Evolutionary conservation across 2,113 vertebrate genomes (phyloP), one percentile per base, ranked within the genome.

Genomic region (Rattus rattus): DNA sequence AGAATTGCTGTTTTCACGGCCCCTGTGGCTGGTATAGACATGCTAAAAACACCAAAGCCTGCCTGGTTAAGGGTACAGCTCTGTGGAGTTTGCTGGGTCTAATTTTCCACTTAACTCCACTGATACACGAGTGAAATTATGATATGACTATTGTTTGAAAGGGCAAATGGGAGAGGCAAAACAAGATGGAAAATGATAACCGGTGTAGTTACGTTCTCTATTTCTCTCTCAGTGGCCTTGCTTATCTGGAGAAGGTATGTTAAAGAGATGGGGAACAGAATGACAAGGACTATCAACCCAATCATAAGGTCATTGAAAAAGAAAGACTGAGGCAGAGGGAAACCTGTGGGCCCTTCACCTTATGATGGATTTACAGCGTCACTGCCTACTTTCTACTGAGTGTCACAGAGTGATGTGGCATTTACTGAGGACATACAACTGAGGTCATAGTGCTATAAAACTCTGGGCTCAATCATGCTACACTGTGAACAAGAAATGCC

Each of bases 91-190:
- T 90, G 14, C 73, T 79, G 52, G 49, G 39, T 54, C 69, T 20
- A 77, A 92, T 90, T 52, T 94, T 83, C 49, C 92, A 86, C n/a
- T 67, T 59, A 90, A 61, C 10, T 20, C 77, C 47, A 73, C 43
- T n/a, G 49, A 56, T 76, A 86, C 47, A 19, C 73, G 92, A 70
- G 20, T 70, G 43, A 94, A 39, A 9, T 94, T 36, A 47, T 72
- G 26, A 39, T n/a, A 11, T 67, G 22, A 85, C 28, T 47, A 54
- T 88, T 72, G 59, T 36, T 65, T 14, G 43, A 77, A 87, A 95
- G 54, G 70, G 88, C 43, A 63, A 88, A 52, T 39, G 22, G 20
- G 39, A 92, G n/a, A 95, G 11, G 54, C 10, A 88, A 22, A 92
- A 79, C 79, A 61, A 30, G 80, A 77, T 30, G n/a, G 75, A 61